Evolutionary conservation across 1,140 invertebrate species (phyloP), one percentile per base, ranked within the genome.

Genomic region (Arion vulgaris): DNA sequence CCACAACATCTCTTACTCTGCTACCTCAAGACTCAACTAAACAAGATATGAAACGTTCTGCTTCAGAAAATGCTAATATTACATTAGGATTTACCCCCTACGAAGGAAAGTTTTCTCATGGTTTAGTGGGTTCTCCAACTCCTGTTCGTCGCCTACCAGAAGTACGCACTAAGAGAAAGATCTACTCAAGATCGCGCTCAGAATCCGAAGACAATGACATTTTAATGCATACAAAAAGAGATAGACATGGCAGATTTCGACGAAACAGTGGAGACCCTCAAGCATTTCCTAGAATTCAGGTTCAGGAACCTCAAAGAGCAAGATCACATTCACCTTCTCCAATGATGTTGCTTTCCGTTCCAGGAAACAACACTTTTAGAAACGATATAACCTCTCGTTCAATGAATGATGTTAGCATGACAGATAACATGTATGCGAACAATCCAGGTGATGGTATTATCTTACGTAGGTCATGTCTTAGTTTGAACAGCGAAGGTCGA

Each of bases 381-480:
- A 45, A 9, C 39, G 7, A 32, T 41, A 19, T 32, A 2, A 1
- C 69, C 32, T 81, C 80, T 5, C 39, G 49, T 36, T 81, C 80
- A 2, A 81, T 81, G 80, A 73, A 81, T 26, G 80, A 81, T 36
- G 71, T 81, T 17, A 81, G 69, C 23, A 34, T 28, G 1, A 71
- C 32, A 11, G 80, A 71, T 5, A 45, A 81, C 28, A 1, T 32
- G 0, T n/a, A 73, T 13, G 49, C 45, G n/a, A 71, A 49, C 39
- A 83, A 72, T 41, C 15, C 49, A 26, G 68, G 45, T 15, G 69
- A 72, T 28, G 80, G 68, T 0, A 49, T 36, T 4, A 68, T 76
- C 13, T 41, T 81, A 23, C 57, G 81, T 15, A 19, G 80, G 28
- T 85, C 84, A n/a, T 85, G 84, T 38, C 72, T 85, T 28, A 85